phyloP scores from a whole-genome alignment of 2,888 invertebrate genomes.

The Dexiosoma caninum region DNA sequence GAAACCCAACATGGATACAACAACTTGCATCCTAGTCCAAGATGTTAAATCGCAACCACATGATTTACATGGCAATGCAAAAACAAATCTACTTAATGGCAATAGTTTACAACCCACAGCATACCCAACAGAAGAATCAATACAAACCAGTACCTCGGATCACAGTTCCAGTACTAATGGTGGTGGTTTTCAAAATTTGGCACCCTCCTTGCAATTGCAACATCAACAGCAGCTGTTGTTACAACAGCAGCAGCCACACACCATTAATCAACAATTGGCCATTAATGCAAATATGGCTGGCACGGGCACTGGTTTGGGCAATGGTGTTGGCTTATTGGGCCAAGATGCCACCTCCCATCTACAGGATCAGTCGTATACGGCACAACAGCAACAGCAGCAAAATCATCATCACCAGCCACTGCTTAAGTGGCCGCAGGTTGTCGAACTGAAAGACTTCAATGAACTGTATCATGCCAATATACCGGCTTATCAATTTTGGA shows the following conservation, averaged over 20 bases:
- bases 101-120: slow-evolving; percentile 78
- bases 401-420: slow-evolving; percentile 82
- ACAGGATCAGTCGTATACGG: slow-evolving; percentile 71
- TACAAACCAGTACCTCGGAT: slow-evolving; percentile 84
- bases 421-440: slow-evolving; percentile 86
- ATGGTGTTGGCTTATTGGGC: slow-evolving; percentile 55
- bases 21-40: slow-evolving; percentile 93
- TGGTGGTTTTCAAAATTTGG: slow-evolving; percentile 67
- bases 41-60: slow-evolving; percentile 87
- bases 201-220: slow-evolving; percentile 77
- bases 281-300: slow-evolving; percentile 57
- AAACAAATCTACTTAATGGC: slow-evolving; percentile 69
- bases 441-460: slow-evolving; percentile 91
- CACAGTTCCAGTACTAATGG: slow-evolving; percentile 81
- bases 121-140: slow-evolving; percentile 87
- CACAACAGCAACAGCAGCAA: slow-evolving; percentile 77
- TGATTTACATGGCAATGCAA: slow-evolving; percentile 85
- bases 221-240: slow-evolving; percentile 80
- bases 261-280: slow-evolving; percentile 70
- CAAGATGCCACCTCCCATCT: slow-evolving; percentile 68
- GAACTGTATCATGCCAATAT: slow-evolving; percentile 90
- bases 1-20: slow-evolving; percentile 91
- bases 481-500: slow-evolving; percentile 95
- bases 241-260: slow-evolving; percentile 79
- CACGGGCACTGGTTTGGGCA: slow-evolving; percentile 14